These are phyloP conservation scores for Heptascelio sp. DNA, from an alignment of 2,888 invertebrate species.

Conservation along the genomic window DNA sequence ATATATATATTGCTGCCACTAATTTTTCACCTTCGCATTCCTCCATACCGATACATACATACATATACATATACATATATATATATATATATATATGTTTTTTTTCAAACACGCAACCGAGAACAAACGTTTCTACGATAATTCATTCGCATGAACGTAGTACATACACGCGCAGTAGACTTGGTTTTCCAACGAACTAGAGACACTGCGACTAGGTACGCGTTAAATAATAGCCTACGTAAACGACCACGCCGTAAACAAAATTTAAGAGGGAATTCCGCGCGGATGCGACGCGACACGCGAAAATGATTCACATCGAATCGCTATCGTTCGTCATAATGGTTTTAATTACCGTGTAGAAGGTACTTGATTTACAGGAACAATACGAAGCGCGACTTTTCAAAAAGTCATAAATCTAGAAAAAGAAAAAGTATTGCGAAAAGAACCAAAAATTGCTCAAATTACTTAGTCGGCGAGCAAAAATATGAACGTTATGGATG, in stretches of 20 bases:
- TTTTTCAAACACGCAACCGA: conserved; percentile 26
- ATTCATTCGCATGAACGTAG: conserved; percentile 59
- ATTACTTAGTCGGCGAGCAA: conserved; percentile 16
- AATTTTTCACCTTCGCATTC: too few relatives aligned
- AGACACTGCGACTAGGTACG: conserved; percentile 56
- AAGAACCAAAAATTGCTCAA: conserved; percentile 36
- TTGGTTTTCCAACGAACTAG: conserved; percentile 69
- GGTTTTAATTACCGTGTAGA: conserved; percentile 73
- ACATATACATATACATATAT: too few relatives aligned
- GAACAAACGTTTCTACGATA: conserved; percentile 59
- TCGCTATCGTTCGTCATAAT: conserved; percentile 71
- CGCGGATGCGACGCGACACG: conserved; percentile 60
- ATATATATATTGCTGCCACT: too few relatives aligned
- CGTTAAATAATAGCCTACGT: conserved; percentile 72
- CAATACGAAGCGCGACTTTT: conserved; percentile 64
- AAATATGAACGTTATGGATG: background rate
- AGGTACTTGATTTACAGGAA: conserved; percentile 62
- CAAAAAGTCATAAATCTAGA: conserved; percentile 39
- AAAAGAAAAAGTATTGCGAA: background rate
- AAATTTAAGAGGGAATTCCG: conserved; percentile 73
- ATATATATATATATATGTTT: too few relatives aligned
- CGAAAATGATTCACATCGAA: conserved; percentile 68
- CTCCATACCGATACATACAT: too few relatives aligned
- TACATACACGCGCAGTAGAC: conserved; percentile 37
- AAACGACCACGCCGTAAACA: conserved; percentile 69